Base-by-base conservation (phyloP, 2,113 vertebrate genomes). In the Ictidomys tridecemlineatus region DNA sequence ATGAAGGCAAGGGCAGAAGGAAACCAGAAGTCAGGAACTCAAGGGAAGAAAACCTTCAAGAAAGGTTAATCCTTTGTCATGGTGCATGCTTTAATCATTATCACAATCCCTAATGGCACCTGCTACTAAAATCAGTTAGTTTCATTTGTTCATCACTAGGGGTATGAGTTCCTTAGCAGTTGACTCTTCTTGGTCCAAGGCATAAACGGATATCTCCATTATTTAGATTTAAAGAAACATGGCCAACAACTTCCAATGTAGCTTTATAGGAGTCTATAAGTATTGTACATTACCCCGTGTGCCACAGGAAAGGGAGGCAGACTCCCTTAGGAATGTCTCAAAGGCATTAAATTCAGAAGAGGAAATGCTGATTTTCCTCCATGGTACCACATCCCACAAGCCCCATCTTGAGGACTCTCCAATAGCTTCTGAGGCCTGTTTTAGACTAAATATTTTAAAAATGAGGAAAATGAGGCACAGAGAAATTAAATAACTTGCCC, bases 121-220 rank as follows among this genome's bases (percentile, higher is more conserved):
- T 89, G 77, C 37, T 89, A 86, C 48, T 89, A 82, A 91, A 92
- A 95, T 91, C 77, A 72, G 76, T 85, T 67, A 90, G 22, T 34
- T 83, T 34, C 16, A 82, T 79, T 42, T 89, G 6, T 70, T 78
- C 91, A 20, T 94, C 37, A 89, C 74, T 34, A 80, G 58, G 30
- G 39, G 13, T 45, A 24, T 9, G 20, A 58, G 8, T 72, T 84
- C 77, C 85, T 72, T 74, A 80, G 70, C 42, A 34, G 17, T 0
- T n/a, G 26, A 61, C 45, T 95, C 51, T 53, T 89, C 42, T 94
- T n/a, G 11, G 61, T 53, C 28, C 70, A 86, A 63, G 80, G 96
- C 76, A 37, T 89, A 89, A 85, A 28, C 24, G 37, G 58, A 65
- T 39, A 30, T 32, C 39, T 89, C 84, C 22, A 45, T 79, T 2